phyloP scores from a whole-genome alignment of 2,113 vertebrate genomes.

The Ariopsis seemanni region DNA sequence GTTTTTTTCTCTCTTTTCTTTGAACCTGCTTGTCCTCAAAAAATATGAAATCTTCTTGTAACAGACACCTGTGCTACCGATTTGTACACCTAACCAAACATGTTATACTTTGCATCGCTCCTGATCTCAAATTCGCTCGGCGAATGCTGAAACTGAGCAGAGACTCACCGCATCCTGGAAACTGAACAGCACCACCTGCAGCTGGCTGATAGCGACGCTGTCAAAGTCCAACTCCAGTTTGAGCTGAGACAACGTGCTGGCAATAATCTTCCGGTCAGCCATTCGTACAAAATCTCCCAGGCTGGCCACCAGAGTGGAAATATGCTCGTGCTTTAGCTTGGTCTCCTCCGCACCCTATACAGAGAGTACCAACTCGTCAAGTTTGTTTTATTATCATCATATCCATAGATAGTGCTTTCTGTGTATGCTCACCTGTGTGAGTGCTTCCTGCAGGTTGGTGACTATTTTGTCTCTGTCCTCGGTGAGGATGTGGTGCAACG shows the following conservation, averaged over 20 bases:
- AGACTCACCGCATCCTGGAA: conserved; percentile 91
- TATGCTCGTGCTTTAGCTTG: conserved; percentile 86
- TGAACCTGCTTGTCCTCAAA: no score
- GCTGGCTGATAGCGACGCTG: conserved; percentile 92
- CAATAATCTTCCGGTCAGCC: conserved; percentile 93
- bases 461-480: conserved; percentile 94
- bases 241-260: conserved; percentile 87
- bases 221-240: conserved; percentile 97
- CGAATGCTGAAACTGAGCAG: background rate
- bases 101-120: background rate
- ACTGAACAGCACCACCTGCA: conserved; percentile 92
- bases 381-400: background rate
- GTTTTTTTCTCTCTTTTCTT: no score
- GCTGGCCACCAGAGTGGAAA: conserved; percentile 86
- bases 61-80: background rate
- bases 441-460: conserved; percentile 87
- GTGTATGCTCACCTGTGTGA: conserved; percentile 80
- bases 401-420: background rate
- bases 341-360: conserved; percentile 84
- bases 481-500: conserved; percentile 89
- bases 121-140: no score
- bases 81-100: background rate
- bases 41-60: no score
- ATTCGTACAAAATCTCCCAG: conserved; percentile 91
- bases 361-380: background rate